A percentile compares a stretch with the other conserved stretches of the same genome.
Evolutionary conservation across 2,797 vertebrate species (phyloP).

Genomic region (Peromyscus attwateri): DNA sequence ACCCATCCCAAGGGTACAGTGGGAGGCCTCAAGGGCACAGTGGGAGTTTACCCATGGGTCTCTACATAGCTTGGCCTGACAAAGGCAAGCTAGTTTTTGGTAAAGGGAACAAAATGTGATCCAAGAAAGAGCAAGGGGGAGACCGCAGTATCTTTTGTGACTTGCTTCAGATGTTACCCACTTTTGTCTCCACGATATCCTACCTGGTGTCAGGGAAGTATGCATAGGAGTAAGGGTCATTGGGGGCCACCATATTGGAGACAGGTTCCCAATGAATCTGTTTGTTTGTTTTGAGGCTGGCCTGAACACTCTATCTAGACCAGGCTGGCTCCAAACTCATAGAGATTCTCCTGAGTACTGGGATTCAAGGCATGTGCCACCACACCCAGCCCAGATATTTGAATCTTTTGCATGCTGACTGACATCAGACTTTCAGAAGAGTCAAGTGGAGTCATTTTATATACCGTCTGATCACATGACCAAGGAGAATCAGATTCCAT

Average conservation of each 20-base stretch:
- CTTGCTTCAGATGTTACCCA: neutral
- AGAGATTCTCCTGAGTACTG: neutral
- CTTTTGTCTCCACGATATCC: neutral
- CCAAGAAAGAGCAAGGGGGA: neutral
- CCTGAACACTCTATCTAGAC: neutral
- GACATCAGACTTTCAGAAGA: neutral
- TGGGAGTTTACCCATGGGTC: neutral
- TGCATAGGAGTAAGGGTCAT: neutral
- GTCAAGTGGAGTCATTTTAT: neutral
- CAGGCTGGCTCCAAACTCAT: neutral
- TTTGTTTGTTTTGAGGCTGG: neutral
- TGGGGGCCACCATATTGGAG: neutral
- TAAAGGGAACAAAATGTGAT: neutral
- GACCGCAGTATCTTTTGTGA: neutral
- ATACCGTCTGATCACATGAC: neutral
- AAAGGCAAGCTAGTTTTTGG: neutral
- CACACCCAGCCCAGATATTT: neutral
- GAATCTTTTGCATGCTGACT: neutral
- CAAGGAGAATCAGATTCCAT: neutral
- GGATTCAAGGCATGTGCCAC: neutral
- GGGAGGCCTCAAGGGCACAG: neutral
- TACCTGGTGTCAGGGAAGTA: neutral
- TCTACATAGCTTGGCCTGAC: neutral
- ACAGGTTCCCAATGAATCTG: neutral
- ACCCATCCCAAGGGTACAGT: too few relatives aligned